These are phyloP conservation scores for Porites divaricata DNA, from an alignment of 92 coral and sea anemone genomes.

Conservation along the genomic window DNA sequence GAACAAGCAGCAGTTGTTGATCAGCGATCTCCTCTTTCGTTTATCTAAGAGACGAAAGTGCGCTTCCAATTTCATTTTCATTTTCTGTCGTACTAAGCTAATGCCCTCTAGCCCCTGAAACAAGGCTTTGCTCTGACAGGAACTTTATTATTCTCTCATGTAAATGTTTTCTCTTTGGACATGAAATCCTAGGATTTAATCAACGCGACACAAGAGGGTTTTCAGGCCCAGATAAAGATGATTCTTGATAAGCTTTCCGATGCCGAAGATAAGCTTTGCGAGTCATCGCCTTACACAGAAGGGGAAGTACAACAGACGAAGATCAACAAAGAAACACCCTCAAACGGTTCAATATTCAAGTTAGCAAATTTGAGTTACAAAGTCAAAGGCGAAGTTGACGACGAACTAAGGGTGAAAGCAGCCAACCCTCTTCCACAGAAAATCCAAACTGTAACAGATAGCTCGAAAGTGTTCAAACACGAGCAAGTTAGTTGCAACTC, in stretches of 20 bases:
- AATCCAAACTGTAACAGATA: neutral
- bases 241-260: conserved; percentile 5
- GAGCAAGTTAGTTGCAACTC: conserved; percentile 40
- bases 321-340: neutral
- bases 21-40: too few species aligned
- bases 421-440: neutral
- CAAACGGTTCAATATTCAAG: neutral
- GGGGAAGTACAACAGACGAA: neutral
- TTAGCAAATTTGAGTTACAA: neutral
- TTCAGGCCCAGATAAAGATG: conserved; percentile 1
- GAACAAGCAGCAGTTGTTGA: too few species aligned
- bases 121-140: neutral
- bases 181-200: conserved; percentile 5
- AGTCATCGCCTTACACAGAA: neutral
- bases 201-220: conserved; percentile 1
- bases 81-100: neutral
- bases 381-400: neutral
- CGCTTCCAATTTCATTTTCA: too few species aligned
- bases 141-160: neutral
- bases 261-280: neutral
- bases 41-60: too few species aligned
- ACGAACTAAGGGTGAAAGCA: neutral
- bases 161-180: neutral
- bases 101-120: neutral
- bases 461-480: neutral